phyloP scores from a whole-genome alignment of 2,888 invertebrate genomes.

The Syrphus vitripennis region DNA sequence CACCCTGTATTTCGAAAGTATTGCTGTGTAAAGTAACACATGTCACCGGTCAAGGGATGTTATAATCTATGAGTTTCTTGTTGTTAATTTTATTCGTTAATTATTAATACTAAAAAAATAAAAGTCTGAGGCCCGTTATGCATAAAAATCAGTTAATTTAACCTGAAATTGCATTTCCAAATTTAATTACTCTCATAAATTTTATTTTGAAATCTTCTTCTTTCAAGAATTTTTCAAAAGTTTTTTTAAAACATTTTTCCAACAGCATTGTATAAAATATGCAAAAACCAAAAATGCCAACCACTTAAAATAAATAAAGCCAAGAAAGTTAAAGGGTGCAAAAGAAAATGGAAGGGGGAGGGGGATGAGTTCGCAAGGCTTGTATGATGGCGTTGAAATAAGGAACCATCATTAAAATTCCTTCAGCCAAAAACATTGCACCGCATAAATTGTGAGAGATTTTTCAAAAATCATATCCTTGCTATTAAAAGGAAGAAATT shows the following conservation, averaged over 20 bases:
- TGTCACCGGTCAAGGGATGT: too few relatives aligned
- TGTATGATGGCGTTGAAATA: not conserved
- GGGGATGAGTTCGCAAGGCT: too few relatives aligned
- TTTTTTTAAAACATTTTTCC: not conserved
- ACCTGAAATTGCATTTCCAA: not conserved
- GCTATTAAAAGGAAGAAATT: constrained; percentile 10
- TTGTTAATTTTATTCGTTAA: too few relatives aligned
- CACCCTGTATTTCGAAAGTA: too few relatives aligned
- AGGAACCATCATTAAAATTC: constrained; percentile 55
- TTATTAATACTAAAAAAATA: too few relatives aligned
- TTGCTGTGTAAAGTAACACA: too few relatives aligned
- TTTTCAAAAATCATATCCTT: constrained; percentile 34
- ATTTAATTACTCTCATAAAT: not conserved
- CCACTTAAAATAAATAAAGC: not conserved
- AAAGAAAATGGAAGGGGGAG: not conserved
- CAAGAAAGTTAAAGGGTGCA: not conserved
- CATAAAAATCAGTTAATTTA: not conserved
- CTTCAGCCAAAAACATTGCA: constrained; percentile 58
- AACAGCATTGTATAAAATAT: not conserved
- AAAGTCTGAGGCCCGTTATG: too few relatives aligned
- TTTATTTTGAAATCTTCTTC: not conserved
- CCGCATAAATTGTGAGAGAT: constrained; percentile 55
- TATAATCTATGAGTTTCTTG: too few relatives aligned
- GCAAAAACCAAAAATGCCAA: not conserved
- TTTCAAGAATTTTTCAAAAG: not conserved